phyloP scores from a whole-genome alignment of 2,113 vertebrate species.

The Apodemus speciosus region DNA sequence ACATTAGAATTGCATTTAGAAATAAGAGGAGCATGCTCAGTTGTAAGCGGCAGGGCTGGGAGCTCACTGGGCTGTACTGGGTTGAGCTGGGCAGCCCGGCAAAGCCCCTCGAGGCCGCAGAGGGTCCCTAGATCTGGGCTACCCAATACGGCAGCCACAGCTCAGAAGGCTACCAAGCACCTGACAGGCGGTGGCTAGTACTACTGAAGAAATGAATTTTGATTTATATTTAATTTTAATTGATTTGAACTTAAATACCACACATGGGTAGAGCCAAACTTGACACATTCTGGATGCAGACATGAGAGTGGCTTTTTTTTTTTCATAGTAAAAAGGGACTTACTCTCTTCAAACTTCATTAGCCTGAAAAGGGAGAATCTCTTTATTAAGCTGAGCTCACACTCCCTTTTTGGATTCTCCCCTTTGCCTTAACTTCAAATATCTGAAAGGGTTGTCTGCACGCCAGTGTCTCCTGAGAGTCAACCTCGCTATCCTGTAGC shows the following conservation, averaged over 20 bases:
- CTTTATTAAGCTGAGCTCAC: background rate
- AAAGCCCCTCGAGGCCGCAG: background rate
- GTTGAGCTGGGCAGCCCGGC: fast-evolving
- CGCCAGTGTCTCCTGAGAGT: background rate
- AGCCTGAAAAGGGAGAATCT: background rate
- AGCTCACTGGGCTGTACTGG: background rate
- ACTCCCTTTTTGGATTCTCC: background rate
- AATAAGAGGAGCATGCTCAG: background rate
- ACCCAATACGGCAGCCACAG: fast-evolving
- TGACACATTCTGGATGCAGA: background rate
- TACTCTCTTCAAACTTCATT: background rate
- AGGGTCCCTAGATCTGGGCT: fast-evolving
- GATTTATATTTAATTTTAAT: background rate
- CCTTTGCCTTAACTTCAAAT: background rate
- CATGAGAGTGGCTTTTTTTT: background rate
- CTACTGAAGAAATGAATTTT: background rate
- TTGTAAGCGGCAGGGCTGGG: background rate
- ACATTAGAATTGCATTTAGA: constrained; percentile 1
- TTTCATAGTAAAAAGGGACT: background rate
- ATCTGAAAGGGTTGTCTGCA: background rate
- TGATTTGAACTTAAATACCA: constrained; percentile 2
- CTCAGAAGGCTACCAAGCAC: background rate
- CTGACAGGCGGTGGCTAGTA: no score
- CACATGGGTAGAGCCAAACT: background rate
- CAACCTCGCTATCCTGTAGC: background rate